Base-by-base conservation (phyloP, 2,888 invertebrate species). In the Nymphalis polychloros region DNA sequence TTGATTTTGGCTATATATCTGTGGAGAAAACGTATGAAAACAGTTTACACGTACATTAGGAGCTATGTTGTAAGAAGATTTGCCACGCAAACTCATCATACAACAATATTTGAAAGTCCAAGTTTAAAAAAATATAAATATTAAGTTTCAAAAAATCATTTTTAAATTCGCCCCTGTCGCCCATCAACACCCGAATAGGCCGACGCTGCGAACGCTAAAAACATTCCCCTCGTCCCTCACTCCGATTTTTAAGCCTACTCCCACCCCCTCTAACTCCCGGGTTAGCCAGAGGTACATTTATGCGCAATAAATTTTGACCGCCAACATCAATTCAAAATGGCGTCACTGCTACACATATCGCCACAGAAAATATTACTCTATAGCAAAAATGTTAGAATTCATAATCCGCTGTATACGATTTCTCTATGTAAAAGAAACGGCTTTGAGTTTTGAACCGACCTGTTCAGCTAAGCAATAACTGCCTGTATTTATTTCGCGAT, bases 221-320 rank as follows among this genome's bases (percentile, higher is more conserved):
- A 93, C 90, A 84, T 80, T 85, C 91, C 90, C 92, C 89, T 85
- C 79, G 71, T 86, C 92, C 87, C 91, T 86, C 81, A 84, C 90
- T 86, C 85, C 86, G 84, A 90, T 92, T 92, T 92, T 92, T 92
- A 92, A 92, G 91, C 92, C 92, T 91, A 91, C 91, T 82, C 88
- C 88, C 78, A 76, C 86, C 81, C 86, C 89, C 89, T 84, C 88
- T 89, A 90, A 90, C 90, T 82, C 89, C 91, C 90, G 89, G 90
- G 91, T 92, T 92, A 92, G 92, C 90, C 88, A 81, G 90, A 90
- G 91, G 87, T 92, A 91, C 92, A 91, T 92, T 92, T 92, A 92
- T 92, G 92, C 91, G 89, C 92, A 91, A 92, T 92, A 92, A 92
- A 92, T 92, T 92, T 92, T 90, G 90, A 90, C 90, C 89, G 86